Evolutionary conservation across 2,888 invertebrate genomes (phyloP).

Genomic region (Elmis aenea): DNA sequence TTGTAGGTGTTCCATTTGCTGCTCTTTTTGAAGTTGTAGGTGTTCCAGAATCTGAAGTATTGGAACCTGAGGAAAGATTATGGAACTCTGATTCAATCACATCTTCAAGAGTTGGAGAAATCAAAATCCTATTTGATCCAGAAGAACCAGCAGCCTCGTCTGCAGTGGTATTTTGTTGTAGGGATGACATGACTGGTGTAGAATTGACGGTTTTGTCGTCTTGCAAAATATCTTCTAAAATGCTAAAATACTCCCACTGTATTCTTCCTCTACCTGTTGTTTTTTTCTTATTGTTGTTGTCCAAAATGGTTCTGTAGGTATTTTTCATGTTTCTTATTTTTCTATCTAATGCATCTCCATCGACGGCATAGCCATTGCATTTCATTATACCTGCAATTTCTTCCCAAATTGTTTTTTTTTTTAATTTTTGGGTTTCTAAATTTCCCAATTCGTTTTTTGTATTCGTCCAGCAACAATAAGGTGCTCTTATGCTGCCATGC

Average conservation of each 20-base stretch:
- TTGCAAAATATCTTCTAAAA: conserved; percentile 3
- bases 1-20: background rate
- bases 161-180: background rate
- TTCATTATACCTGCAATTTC: no score
- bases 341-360: conserved; percentile 3
- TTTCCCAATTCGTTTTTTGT: conserved; percentile 1
- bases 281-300: conserved; percentile 2
- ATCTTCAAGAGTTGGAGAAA: background rate
- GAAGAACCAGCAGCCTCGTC: background rate
- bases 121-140: no score
- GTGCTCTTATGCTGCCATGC: conserved; percentile 3
- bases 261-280: no score
- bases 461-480: conserved; percentile 3
- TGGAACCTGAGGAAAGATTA: background rate
- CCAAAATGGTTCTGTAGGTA: conserved; percentile 2
- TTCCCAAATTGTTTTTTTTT: no score
- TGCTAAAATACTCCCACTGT: conserved; percentile 2
- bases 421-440: conserved; percentile 9
- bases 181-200: conserved; percentile 1
- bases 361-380: conserved; percentile 1
- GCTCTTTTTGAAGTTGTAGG: background rate
- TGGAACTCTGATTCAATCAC: background rate
- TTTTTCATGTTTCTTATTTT: conserved; percentile 9
- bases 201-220: conserved; percentile 3
- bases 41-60: conserved; percentile 1